Conservation (phyloP, 1,140 invertebrate species). For the Drosophila lini region DNA sequence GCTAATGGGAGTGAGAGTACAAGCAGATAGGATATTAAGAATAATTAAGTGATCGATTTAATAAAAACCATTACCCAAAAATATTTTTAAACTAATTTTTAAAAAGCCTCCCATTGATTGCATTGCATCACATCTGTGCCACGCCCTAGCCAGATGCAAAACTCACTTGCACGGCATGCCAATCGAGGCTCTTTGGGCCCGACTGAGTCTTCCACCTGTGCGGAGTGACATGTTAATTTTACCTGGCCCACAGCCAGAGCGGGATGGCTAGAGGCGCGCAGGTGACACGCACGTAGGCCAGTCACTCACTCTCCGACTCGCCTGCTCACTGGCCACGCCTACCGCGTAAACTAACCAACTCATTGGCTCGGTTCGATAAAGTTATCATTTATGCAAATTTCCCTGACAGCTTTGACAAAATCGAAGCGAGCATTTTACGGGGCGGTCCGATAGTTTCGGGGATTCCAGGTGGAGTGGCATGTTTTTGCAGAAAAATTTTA, state of each 20-base stretch:
- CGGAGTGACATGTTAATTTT: conserved; percentile 73
- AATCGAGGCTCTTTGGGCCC: conserved; percentile 17
- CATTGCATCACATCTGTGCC: conserved; percentile 40
- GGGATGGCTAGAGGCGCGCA: conserved; percentile 50
- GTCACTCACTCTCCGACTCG: conserved; percentile 37
- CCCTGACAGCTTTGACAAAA: conserved; percentile 59
- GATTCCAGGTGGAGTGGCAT: conserved; percentile 9
- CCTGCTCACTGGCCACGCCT: conserved; percentile 58
- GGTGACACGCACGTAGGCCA: conserved; percentile 55
- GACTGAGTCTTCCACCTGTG: conserved; percentile 35
- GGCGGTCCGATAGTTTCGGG: conserved; percentile 10
- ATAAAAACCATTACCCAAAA: not conserved
- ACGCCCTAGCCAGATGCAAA: conserved; percentile 35
- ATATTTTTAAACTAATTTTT: not conserved
- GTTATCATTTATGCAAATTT: conserved; percentile 82
- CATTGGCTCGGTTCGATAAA: conserved; percentile 70
- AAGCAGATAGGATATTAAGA: not conserved
- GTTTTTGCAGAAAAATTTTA: conserved; percentile 15
- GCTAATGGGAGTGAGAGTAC: not conserved
- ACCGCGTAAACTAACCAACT: conserved; percentile 40
- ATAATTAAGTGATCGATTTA: not conserved
- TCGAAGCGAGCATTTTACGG: conserved; percentile 11
- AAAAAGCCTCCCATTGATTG: not conserved
- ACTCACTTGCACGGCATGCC: conserved; percentile 23
- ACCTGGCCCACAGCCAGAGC: conserved; percentile 48